Percentiles rank a stretch among this genome's conserved stretches.
These are phyloP conservation scores for Tenualosa ilisha DNA, from an alignment of 2,797 vertebrate species.

Conservation along the genomic window DNA sequence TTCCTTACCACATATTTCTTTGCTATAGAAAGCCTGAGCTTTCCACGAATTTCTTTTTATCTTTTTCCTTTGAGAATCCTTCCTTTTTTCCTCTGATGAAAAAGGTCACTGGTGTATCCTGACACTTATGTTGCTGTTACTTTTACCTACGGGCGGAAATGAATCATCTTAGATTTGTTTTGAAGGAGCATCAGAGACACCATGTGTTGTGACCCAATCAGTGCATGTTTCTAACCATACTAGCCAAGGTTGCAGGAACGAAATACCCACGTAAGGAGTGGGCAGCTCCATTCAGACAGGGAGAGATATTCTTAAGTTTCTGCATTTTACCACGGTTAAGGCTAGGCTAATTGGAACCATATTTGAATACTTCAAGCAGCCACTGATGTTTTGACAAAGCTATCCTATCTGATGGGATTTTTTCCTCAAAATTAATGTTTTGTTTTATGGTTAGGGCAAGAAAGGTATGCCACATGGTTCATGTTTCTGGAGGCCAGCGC, in stretches of 20 bases:
- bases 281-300: background rate
- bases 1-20: background rate
- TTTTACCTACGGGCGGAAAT: background rate
- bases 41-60: background rate
- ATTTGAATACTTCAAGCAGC: slow-evolving; percentile 22
- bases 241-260: background rate
- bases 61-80: background rate
- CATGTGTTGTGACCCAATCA: slow-evolving; percentile 57
- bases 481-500: slow-evolving; percentile 29
- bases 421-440: slow-evolving; percentile 35
- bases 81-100: background rate
- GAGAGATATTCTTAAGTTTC: slow-evolving; percentile 13
- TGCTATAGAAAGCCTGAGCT: background rate
- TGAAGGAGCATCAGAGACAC: slow-evolving; percentile 61
- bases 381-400: slow-evolving; percentile 14
- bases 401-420: slow-evolving; percentile 24
- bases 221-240: slow-evolving; percentile 48
- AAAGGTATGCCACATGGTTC: slow-evolving; percentile 12
- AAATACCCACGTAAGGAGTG: background rate
- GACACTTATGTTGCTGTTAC: background rate
- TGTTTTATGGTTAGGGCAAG: slow-evolving; percentile 25
- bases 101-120: background rate
- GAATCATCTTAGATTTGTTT: slow-evolving; percentile 27
- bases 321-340: background rate
- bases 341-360: slow-evolving; percentile 13